These are phyloP conservation scores for Salpingus planirostris DNA, from an alignment of 2,888 invertebrate species.

Conservation along the genomic window DNA sequence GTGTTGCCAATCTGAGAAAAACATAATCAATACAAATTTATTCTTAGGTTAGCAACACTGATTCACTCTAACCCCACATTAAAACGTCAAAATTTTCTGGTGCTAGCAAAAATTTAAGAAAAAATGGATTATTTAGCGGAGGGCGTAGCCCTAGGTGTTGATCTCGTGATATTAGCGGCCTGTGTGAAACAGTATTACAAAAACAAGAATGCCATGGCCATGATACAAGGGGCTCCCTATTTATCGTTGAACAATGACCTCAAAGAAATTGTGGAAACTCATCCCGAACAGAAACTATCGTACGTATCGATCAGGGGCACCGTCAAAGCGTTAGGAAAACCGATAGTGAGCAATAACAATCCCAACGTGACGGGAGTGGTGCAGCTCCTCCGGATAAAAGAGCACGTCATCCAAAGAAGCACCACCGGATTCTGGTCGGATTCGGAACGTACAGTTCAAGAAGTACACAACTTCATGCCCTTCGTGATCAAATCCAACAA, in stretches of 20 bases:
- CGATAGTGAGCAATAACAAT: constrained; percentile 66
- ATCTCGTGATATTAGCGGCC: constrained; percentile 62
- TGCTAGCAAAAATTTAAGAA: no score
- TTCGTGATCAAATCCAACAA: constrained; percentile 60
- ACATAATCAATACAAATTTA: no score
- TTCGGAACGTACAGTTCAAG: constrained; percentile 68
- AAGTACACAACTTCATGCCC: constrained; percentile 70
- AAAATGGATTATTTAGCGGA: constrained; percentile 71
- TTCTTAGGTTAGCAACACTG: no score
- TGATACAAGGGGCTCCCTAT: constrained; percentile 65
- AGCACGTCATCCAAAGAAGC: constrained; percentile 74
- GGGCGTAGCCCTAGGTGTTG: constrained; percentile 63
- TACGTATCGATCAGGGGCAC: constrained; percentile 70
- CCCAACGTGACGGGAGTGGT: constrained; percentile 67
- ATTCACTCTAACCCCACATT: constrained; percentile 1
- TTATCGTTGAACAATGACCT: constrained; percentile 57
- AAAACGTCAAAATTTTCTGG: constrained; percentile 2
- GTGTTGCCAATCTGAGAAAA: no score
- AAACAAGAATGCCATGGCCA: constrained; percentile 61
- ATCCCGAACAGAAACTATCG: constrained; percentile 55
- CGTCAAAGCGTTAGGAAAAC: constrained; percentile 65
- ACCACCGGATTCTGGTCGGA: constrained; percentile 84
- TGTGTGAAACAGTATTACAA: constrained; percentile 67
- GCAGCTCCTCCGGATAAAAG: constrained; percentile 70
- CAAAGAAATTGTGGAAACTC: constrained; percentile 51